Evolutionary conservation across 2,888 invertebrate genomes (phyloP).

Genomic region (Agrotis clavis): DNA sequence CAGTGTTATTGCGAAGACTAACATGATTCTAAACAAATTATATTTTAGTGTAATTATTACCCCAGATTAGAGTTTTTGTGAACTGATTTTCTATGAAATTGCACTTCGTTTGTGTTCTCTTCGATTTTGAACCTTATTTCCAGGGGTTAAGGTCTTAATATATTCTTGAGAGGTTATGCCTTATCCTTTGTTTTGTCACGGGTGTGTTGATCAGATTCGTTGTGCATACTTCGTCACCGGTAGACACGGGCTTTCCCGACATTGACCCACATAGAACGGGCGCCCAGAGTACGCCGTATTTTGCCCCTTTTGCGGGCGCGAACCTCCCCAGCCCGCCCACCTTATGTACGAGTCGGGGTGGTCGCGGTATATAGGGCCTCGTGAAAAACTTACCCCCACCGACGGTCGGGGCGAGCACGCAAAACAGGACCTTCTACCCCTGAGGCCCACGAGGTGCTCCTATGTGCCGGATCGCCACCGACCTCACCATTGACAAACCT

Average conservation of each 20-base stretch:
- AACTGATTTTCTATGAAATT: slow-evolving; percentile 13
- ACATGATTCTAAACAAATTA: neutral
- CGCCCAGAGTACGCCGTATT: slow-evolving; percentile 91
- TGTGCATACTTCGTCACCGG: slow-evolving; percentile 91
- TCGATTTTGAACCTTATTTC: slow-evolving; percentile 76
- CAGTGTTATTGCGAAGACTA: neutral
- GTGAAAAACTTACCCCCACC: slow-evolving; percentile 91
- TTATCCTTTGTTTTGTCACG: slow-evolving; percentile 86
- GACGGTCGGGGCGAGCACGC: slow-evolving; percentile 88
- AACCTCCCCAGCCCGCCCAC: slow-evolving; percentile 89
- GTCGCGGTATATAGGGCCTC: slow-evolving; percentile 91
- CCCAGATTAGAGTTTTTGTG: slow-evolving; percentile 14
- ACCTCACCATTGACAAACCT: slow-evolving; percentile 66
- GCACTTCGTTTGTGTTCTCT: slow-evolving; percentile 21
- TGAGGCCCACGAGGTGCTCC: slow-evolving; percentile 83
- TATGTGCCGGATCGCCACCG: slow-evolving; percentile 82
- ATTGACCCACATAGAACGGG: slow-evolving; percentile 92
- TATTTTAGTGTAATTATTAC: neutral
- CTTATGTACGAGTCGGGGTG: slow-evolving; percentile 91
- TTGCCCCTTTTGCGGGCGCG: slow-evolving; percentile 92
- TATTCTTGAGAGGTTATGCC: slow-evolving; percentile 72
- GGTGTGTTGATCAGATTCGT: slow-evolving; percentile 91
- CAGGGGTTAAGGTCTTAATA: slow-evolving; percentile 71
- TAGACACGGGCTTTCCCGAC: slow-evolving; percentile 92
- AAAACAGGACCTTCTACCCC: slow-evolving; percentile 90